Base-by-base conservation (phyloP, 2,113 vertebrate genomes). In the Callorhinus ursinus region DNA sequence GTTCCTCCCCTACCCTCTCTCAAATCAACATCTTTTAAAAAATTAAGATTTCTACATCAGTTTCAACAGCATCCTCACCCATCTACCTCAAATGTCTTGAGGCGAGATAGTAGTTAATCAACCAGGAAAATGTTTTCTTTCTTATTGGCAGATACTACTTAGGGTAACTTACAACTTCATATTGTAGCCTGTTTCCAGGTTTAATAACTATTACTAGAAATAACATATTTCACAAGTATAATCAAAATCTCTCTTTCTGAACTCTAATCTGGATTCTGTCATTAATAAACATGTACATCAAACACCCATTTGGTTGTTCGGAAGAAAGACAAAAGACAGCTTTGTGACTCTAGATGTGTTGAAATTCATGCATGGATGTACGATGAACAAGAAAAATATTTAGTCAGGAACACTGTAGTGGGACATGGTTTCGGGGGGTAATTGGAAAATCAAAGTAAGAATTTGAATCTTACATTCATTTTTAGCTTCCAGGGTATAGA, bases 161-260 rank as follows among this genome's bases (percentile, higher is more conserved):
- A 24, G 93, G 15, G 3, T 92, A 61, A 46, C 28, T 94, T 95
- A 90, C 92, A 92, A 77, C 11, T 5, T 90, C 26, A 92, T n/a
- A 71, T 11, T 72, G 21, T 77, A 84, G 16, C 14, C 21, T 55
- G 7, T 10, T 92, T 91, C 69, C 53, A 59, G 22, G 3, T 67
- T 84, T 71, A 76, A 42, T 65, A 46, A 65, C 65, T 65, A 11
- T 31, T 74, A 22, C 26, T 79, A 3, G 36, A 2, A 81, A 83
- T 61, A 51, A 93, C 21, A 61, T n/a, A 84, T 36, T 96, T 95
- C 51, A 57, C 49, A 84, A 88, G 31, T 77, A 4, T 77, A 53
- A 93, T 80, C 18, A 71, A 95, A 69, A 51, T 55, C 21, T 65
- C 36, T 4, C 18, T 59, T 90, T 90, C 24, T 46, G 79, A 85